These are phyloP conservation scores for Helarctos malayanus DNA, from an alignment of 2,797 vertebrate species.

Conservation along the genomic window DNA sequence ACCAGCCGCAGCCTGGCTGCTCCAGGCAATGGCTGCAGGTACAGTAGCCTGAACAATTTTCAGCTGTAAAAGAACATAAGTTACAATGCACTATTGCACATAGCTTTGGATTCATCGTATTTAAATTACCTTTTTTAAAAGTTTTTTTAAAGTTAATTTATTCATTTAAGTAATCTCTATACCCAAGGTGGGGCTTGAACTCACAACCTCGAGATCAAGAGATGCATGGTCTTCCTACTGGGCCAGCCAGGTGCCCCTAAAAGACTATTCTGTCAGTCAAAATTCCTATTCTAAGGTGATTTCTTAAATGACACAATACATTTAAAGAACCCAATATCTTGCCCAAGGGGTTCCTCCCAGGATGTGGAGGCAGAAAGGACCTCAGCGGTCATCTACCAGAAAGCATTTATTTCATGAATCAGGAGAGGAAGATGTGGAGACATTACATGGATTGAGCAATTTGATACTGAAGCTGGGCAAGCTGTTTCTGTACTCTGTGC, in stretches of 20 bases:
- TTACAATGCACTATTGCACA: constrained; percentile 45
- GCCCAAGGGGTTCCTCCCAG: not conserved
- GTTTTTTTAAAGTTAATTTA: not conserved
- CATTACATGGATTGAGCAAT: not conserved
- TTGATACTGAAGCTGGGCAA: not conserved
- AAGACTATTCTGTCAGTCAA: constrained; percentile 49
- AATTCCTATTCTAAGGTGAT: constrained; percentile 30
- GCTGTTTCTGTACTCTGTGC: not conserved
- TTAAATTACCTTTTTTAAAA: not conserved
- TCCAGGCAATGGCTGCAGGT: constrained; percentile 97
- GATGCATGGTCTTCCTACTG: not conserved
- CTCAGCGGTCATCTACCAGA: not conserved
- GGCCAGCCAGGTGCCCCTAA: not conserved
- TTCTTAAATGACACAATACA: constrained; percentile 25
- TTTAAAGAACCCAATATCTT: constrained; percentile 49
- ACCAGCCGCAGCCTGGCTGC: constrained; percentile 98
- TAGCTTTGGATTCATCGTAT: constrained; percentile 24
- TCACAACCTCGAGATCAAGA: not conserved
- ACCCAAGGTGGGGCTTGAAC: not conserved
- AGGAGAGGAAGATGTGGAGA: not conserved
- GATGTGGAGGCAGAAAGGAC: not conserved
- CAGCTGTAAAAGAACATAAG: constrained; percentile 85
- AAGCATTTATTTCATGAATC: constrained; percentile 25
- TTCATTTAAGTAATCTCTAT: not conserved
- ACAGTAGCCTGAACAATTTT: constrained; percentile 98